phyloP scores from a whole-genome alignment of 2,888 invertebrate genomes.

The Xanthostigma xanthostigma region DNA sequence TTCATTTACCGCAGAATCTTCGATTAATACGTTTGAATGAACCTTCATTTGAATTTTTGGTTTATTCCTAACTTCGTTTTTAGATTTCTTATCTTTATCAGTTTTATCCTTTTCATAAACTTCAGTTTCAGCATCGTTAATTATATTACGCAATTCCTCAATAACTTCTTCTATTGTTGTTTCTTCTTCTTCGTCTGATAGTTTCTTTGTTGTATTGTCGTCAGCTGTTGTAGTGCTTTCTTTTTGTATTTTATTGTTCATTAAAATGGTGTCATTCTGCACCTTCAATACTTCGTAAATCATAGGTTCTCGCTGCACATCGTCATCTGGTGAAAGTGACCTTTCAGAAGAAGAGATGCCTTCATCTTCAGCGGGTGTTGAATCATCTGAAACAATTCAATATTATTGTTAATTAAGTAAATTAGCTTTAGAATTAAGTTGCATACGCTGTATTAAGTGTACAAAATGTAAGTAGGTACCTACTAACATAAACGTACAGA shows the following conservation, averaged over 20 bases:
- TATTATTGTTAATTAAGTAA: too few species aligned
- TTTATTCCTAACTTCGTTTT: slow-evolving; percentile 14
- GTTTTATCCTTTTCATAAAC: slow-evolving; percentile 33
- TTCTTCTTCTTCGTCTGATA: slow-evolving; percentile 52
- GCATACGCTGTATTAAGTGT: too few species aligned
- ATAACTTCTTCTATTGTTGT: slow-evolving; percentile 80
- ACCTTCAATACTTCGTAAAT: slow-evolving; percentile 45
- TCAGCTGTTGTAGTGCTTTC: slow-evolving; percentile 9
- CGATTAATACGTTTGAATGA: slow-evolving; percentile 21
- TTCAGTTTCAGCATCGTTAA: slow-evolving; percentile 69
- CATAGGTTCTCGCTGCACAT: slow-evolving; percentile 40
- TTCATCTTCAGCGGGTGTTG: slow-evolving; percentile 73
- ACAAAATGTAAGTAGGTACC: too few species aligned
- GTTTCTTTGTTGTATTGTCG: slow-evolving; percentile 19
- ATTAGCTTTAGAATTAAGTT: too few species aligned
- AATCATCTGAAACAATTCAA: slow-evolving; percentile 34
- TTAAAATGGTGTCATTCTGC: slow-evolving; percentile 38
- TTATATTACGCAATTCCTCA: slow-evolving; percentile 70
- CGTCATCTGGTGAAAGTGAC: slow-evolving; percentile 59
- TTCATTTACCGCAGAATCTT: slow-evolving; percentile 37
- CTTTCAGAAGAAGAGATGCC: slow-evolving; percentile 76
- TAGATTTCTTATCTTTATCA: slow-evolving; percentile 15
- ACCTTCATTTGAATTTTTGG: slow-evolving; percentile 16
- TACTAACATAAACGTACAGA: too few species aligned
- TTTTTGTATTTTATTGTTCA: slow-evolving; percentile 22